Base-by-base conservation (phyloP, 2,797 vertebrate genomes). In the Hydrolagus colliei region DNA sequence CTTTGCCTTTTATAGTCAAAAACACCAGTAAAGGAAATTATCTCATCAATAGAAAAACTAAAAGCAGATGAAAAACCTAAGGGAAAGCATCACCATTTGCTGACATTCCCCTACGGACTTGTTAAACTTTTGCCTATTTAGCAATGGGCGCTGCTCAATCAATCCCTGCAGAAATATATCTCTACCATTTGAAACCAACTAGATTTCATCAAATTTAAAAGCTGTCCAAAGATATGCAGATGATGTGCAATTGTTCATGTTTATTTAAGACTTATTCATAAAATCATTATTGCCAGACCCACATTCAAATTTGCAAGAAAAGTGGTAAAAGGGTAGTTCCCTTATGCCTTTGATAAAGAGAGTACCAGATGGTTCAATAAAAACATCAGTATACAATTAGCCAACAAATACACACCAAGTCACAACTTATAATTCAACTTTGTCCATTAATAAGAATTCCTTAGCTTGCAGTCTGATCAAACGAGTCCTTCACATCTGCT, bases 401-500 rank as follows among this genome's bases (percentile, higher is more conserved):
- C 14, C 78, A 79, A 79, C 77, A 63, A 71, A 84, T 41, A 76
- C 18, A 41, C 16, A 9, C 32, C 14, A 11, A 84, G 4, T 52
- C 41, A 52, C 9, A 35, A 11, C 41, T 52, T 52, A 67, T 35
- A 71, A 84, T 41, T 67, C 65, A 18, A 84, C 4, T 18, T 67
- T 71, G 79, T 16, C 79, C n/a, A 71, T 71, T 84, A 84, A 71
- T 11, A 35, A 41, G 65, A 52, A 84, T 35, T 71, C 32, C 9
- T 0, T 20, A 35, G 65, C 65, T 41, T 20, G 67, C 71, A 11
- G 11, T 71, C 71, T 84, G 32, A 9, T 84, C 71, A 35, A 84
- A 71, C n/a, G 22, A 84, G 35, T 84, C 79, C 68, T 14, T 16
- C 65, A 84, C 65, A 71, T 84, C 67, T 71, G 65, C 9, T 68